These are phyloP conservation scores for Chrysogorgia sp. DNA, from an alignment of 92 coral and sea anemone genomes.

Conservation along the genomic window DNA sequence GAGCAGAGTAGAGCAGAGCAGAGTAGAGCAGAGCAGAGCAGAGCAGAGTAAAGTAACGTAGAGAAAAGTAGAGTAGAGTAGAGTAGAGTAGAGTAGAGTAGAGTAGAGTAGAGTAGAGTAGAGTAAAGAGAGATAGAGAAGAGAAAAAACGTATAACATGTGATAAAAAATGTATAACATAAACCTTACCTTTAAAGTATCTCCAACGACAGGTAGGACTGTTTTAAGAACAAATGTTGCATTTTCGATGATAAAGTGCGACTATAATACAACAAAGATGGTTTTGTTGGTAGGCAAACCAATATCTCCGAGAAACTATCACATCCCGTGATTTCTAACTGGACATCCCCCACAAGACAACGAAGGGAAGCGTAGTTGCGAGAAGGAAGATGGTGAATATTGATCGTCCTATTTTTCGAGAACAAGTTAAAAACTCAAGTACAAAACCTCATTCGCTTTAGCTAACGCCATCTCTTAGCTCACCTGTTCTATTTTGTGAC, in stretches of 20 bases:
- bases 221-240: slow-evolving; percentile 80
- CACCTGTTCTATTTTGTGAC: slow-evolving; percentile 72
- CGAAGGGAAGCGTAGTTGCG: too few species aligned
- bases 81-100: slow-evolving; percentile 35
- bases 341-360: too few species aligned
- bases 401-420: too few species aligned
- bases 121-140: not conserved
- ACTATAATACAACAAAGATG: slow-evolving; percentile 54
- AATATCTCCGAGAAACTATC: not conserved
- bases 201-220: slow-evolving; percentile 76
- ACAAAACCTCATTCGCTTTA: too few species aligned
- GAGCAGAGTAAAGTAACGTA: not conserved
- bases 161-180: too few species aligned
- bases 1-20: not conserved
- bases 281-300: not conserved
- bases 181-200: slow-evolving; percentile 74
- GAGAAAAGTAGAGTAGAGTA: not conserved
- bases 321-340: too few species aligned
- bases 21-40: not conserved
- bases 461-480: not conserved
- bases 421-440: too few species aligned
- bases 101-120: slow-evolving; percentile 75
- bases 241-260: slow-evolving; percentile 80
- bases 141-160: too few species aligned
- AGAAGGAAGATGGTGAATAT: too few species aligned